A percentile compares a stretch with the other conserved stretches of the same genome.
These are phyloP conservation scores for Drosophila funebris DNA, from an alignment of 1,140 invertebrate genomes.

Conservation along the genomic window DNA sequence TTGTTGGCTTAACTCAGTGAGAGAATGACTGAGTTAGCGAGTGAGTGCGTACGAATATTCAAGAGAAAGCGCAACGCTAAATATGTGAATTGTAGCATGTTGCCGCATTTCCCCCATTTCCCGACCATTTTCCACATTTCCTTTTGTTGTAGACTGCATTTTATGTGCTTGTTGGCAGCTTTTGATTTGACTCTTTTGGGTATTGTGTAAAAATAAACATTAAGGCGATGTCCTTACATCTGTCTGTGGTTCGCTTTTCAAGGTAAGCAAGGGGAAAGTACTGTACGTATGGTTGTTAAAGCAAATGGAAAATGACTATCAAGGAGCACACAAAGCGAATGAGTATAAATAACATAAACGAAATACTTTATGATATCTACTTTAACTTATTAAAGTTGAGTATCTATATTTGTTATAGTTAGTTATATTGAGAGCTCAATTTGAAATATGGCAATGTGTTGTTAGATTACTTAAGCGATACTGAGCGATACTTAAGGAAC, in stretches of 20 bases:
- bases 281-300: not conserved
- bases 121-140: not conserved
- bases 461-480: too few species aligned
- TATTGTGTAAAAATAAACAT: constrained; percentile 42
- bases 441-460: too few species aligned
- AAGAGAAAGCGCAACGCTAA: not conserved
- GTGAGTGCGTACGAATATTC: constrained; percentile 17
- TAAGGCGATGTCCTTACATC: constrained; percentile 19
- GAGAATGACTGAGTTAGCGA: not conserved
- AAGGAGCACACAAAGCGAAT: not conserved
- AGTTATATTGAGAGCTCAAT: not conserved
- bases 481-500: too few species aligned
- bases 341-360: not conserved
- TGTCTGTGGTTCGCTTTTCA: not conserved
- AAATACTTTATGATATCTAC: not conserved
- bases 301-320: not conserved
- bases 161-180: constrained; percentile 25
- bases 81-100: constrained; percentile 12
- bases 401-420: not conserved
- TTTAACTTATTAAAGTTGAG: too few species aligned
- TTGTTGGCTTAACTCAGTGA: constrained; percentile 10
- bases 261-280: not conserved
- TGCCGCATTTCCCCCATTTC: not conserved
- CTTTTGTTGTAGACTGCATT: constrained; percentile 28
- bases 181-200: constrained; percentile 47